Conservation (phyloP, 2,113 vertebrate species). For the Oceanodroma tethys region DNA sequence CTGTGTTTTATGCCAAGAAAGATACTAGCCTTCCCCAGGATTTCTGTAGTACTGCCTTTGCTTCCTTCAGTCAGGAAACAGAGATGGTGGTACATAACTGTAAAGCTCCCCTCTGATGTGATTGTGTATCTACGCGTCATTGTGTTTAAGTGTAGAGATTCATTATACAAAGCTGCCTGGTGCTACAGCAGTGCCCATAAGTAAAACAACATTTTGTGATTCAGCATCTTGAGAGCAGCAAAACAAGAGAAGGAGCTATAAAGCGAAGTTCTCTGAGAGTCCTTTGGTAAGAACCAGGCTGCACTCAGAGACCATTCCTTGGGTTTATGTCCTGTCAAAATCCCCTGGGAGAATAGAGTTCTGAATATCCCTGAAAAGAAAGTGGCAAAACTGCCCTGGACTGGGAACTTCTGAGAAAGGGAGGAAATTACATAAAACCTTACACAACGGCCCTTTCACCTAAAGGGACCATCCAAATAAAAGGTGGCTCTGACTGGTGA, state of each 20-base stretch:
- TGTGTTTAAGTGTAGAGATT: neutral
- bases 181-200: neutral
- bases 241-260: neutral
- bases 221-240: neutral
- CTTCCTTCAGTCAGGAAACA: neutral
- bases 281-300: neutral
- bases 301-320: neutral
- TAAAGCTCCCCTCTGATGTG: neutral
- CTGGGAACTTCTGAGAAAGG: neutral
- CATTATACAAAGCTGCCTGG: neutral
- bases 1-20: slow-evolving; percentile 1
- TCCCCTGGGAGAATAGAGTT: neutral
- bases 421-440: neutral
- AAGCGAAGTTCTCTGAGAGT: neutral
- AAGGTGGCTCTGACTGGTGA: neutral
- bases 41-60: neutral
- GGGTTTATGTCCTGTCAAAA: neutral
- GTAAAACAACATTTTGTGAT: neutral
- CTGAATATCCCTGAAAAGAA: neutral
- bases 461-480: neutral
- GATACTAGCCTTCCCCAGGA: neutral
- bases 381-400: neutral
- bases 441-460: neutral
- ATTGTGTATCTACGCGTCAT: neutral
- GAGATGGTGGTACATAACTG: neutral